Base-by-base conservation (phyloP, 53 echinoderm and acorn worm species). In the Patiria pectinifera region DNA sequence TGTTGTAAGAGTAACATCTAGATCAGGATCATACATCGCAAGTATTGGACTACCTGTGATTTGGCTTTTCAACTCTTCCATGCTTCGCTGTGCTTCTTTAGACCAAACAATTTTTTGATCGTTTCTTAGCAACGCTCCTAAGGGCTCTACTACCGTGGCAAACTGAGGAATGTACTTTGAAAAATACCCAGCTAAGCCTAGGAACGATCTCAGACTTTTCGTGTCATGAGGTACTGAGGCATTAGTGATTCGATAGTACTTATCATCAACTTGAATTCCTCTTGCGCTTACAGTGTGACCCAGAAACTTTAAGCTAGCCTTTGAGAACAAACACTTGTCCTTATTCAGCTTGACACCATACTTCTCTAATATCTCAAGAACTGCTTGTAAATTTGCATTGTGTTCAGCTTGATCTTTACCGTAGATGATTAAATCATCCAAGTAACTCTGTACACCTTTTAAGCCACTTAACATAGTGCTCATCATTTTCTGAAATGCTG, bases 401-500 rank as follows among this genome's bases (percentile, higher is more conserved):
- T 94, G 93, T 49, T 88, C 87, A 13, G 83, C 16, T 85, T 84
- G 72, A 77, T 88, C 85, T 83, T 92, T 92, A 59, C 94, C 92
- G 23, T 92, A 94, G 23, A 92, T 59, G 59, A 96, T 92, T 62
- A 96, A 24, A 59, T 96, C 96, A 71, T 96, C 96, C 15, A 96
- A 78, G 71, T 93, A 94, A 62, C 93, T 83, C 16, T 78, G 87
- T 19, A 94, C 91, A 43, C 94, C 94, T 25, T 76, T 69, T 48
- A 93, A 43, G 12, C 93, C 89, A 25, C 88, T 84, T 62, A 96
- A 45, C 12, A 93, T 88, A 14, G 25, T 77, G 53, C 82, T 53
- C 96, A 94, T 94, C 60, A 93, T 70, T 47, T 96, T 94, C 59
- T 96, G 93, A 43, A 96, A 94, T 48, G 94, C 87, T 6, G 93